Conservation (phyloP, 2,797 vertebrate species). For the Liasis olivaceus region DNA sequence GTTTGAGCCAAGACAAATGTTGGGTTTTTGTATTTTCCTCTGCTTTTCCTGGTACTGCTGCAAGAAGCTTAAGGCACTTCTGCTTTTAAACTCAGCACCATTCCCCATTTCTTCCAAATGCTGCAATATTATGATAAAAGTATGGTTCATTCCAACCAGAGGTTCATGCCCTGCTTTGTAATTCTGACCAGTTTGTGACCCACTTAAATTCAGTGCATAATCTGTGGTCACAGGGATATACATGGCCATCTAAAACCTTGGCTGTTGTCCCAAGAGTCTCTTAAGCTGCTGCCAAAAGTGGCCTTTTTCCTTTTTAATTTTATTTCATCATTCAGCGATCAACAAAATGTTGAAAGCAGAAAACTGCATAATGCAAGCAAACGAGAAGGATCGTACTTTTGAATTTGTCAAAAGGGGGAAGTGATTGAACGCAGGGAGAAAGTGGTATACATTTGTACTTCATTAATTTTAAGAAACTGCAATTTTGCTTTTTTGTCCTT, state of each 20-base stretch:
- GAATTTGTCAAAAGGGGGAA: neutral
- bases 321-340: neutral
- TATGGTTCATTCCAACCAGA: neutral
- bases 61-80: neutral
- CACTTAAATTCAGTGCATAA: neutral
- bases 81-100: neutral
- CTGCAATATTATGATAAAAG: neutral
- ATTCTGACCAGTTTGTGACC: neutral
- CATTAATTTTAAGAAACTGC: neutral
- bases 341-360: neutral
- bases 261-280: neutral
- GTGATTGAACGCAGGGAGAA: neutral
- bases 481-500: neutral
- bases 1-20: neutral
- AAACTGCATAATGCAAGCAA: neutral
- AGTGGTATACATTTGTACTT: neutral
- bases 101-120: neutral
- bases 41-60: neutral
- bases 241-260: neutral
- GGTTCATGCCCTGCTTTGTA: neutral
- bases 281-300: neutral
- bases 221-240: neutral
- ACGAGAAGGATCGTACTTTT: neutral
- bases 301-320: neutral
- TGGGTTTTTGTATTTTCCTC: neutral